Conservation (phyloP, 2,113 vertebrate species). For the Uropsilus gracilis region DNA sequence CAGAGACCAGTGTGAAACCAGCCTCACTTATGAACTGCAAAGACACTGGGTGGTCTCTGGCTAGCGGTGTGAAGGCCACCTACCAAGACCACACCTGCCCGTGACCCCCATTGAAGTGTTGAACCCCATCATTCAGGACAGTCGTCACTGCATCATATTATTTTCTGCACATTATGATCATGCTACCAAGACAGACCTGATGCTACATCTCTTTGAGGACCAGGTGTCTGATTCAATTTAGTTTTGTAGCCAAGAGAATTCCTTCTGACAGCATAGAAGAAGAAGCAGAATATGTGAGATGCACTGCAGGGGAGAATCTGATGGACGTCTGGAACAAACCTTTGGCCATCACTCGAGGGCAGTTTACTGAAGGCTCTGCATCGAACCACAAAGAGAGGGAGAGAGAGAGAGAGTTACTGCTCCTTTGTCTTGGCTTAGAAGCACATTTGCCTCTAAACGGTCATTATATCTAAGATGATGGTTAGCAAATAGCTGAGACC, state of each 20-base stretch:
- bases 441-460: background rate
- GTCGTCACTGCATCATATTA: conserved; percentile 63
- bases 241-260: conserved; percentile 68
- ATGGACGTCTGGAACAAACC: background rate
- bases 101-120: conserved; percentile 73
- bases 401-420: background rate
- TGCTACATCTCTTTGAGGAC: background rate
- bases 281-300: conserved; percentile 14
- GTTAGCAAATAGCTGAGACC: background rate
- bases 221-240: background rate
- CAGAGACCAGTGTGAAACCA: conserved; percentile 73
- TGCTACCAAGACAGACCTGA: conserved; percentile 59
- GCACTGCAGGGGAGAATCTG: conserved; percentile 49
- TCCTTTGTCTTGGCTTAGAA: background rate
- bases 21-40: conserved; percentile 75
- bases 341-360: background rate
- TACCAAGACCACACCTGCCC: conserved; percentile 63
- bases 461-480: background rate
- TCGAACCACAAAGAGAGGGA: background rate
- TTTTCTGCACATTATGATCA: conserved; percentile 68
- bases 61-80: conserved; percentile 53
- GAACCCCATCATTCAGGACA: conserved; percentile 65
- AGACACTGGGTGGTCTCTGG: conserved; percentile 63
- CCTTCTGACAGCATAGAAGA: conserved; percentile 48
- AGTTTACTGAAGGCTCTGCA: background rate